Conservation (phyloP, 1,140 invertebrate genomes). For the Polyergus mexicanus region DNA sequence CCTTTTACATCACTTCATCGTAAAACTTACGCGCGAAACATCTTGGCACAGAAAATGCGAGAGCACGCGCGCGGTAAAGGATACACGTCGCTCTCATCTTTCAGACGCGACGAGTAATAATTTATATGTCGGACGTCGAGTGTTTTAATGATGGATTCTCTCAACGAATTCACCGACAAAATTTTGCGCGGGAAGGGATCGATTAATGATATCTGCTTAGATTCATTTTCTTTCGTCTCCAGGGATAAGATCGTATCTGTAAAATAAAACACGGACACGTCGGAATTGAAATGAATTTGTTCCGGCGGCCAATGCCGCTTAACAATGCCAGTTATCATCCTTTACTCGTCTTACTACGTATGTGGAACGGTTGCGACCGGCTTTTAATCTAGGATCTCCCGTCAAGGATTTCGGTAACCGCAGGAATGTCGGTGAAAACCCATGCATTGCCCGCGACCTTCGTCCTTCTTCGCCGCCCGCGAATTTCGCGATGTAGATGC, state of each 20-base stretch:
- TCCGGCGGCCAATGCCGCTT: background rate
- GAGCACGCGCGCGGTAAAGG: background rate
- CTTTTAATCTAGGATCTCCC: constrained; percentile 27
- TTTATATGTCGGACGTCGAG: background rate
- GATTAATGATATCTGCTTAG: background rate
- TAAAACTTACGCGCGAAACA: constrained; percentile 35
- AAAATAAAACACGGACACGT: background rate
- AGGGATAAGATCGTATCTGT: background rate
- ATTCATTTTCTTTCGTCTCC: background rate
- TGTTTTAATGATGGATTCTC: background rate
- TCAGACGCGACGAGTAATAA: background rate
- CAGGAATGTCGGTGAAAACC: constrained; percentile 79
- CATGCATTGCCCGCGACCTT: constrained; percentile 53
- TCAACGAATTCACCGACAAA: background rate
- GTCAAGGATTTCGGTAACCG: constrained; percentile 70
- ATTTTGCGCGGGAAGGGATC: background rate
- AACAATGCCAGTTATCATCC: too few relatives aligned
- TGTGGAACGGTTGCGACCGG: background rate
- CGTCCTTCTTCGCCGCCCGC: constrained; percentile 36
- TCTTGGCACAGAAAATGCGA: background rate
- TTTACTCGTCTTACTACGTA: too few relatives aligned
- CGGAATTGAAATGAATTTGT: background rate
- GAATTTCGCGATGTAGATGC: constrained; percentile 51
- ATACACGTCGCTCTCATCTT: background rate
- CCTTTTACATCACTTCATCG: constrained; percentile 34